Conservation (phyloP, 2,113 vertebrate genomes). For the Felis chaus region DNA sequence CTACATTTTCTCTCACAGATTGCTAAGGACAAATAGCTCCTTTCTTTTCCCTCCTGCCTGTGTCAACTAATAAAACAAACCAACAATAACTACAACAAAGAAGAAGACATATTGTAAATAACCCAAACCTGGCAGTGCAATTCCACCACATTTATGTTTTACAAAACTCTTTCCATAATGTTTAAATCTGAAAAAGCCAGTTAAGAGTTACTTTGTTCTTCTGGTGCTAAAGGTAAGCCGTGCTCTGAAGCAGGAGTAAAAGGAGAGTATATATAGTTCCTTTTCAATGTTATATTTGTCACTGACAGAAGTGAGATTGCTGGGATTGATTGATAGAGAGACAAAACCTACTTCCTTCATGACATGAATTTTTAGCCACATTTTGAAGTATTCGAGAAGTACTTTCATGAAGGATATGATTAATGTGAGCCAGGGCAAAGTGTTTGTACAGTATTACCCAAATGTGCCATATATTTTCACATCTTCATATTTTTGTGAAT, state of each 20-base stretch:
- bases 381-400: neutral
- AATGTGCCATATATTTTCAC: neutral
- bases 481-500: neutral
- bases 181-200: neutral
- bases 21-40: neutral
- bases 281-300: neutral
- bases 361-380: neutral
- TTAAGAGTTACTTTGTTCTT: neutral
- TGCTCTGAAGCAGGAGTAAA: neutral
- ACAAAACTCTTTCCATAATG: neutral
- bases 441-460: neutral
- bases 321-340: neutral
- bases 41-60: neutral
- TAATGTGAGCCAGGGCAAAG: neutral
- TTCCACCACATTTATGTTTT: neutral
- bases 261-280: neutral
- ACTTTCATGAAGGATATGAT: neutral
- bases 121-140: neutral
- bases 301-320: neutral
- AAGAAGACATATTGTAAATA: neutral
- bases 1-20: neutral
- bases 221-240: neutral
- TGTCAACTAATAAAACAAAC: neutral
- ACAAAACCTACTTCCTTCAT: neutral
- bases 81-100: neutral